Evolutionary conservation across 2,888 invertebrate genomes (phyloP), one percentile per base, ranked within the genome.

Genomic region (Blomia tropicalis): DNA sequence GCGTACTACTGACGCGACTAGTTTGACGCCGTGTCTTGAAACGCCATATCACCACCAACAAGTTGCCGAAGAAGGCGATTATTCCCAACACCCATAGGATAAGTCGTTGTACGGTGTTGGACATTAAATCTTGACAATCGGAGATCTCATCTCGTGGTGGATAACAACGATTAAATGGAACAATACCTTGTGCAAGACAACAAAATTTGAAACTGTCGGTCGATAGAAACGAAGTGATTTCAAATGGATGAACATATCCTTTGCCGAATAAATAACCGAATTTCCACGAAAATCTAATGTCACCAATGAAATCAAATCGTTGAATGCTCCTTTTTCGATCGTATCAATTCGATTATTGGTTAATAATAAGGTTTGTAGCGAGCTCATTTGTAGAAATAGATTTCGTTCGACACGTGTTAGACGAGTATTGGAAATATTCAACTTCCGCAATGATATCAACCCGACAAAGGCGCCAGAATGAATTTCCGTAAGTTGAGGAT

Each of bases 121-220:
- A 68, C 68, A 71, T 70, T 30, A 71, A 63, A 58, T 71, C 70
- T 59, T 70, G 69, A 59, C 71, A 71, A n/a, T 70, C 70, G 1
- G 71, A 71, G 41, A 71, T 69, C 41, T 69, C 70, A 51, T 71
- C 71, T 19, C 68, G 66, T 27, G 66, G 66, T 1, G 71, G 71
- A 1, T 64, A 62, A 44, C 71, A 71, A 41, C 68, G 65, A 29
- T 68, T 65, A 19, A 67, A 64, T 2, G 67, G 63, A 1, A 70
- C 66, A 41, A 32, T 30, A 19, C 2, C 22, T 17, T 11, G 14
- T 0, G 68, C 70, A 61, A 70, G 63, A 58, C 70, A 70, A 51
- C 70, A 70, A 65, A 70, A 70, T 36, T 69, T 69, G 62, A 70
- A 70, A 1, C 68, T 67, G 56, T 70, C 70, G 23, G 68, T 70